These are phyloP conservation scores for Ovis canadensis DNA, from an alignment of 2,113 vertebrate genomes.

Conservation along the genomic window DNA sequence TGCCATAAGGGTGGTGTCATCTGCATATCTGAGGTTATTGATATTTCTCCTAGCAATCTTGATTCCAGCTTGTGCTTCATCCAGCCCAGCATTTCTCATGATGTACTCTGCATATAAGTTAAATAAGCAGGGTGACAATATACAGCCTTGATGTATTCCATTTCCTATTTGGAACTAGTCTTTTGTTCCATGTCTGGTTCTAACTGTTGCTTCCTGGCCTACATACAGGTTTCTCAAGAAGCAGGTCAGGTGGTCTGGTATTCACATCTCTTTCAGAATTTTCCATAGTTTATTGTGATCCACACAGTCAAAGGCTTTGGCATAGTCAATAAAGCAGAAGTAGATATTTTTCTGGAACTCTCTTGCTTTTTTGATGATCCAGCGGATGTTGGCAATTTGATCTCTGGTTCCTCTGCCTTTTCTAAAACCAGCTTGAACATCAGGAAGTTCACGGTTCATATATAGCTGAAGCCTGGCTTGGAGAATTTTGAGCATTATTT, in stretches of 20 bases:
- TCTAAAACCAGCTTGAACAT: background rate
- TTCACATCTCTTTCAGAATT: background rate
- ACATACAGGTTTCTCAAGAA: background rate
- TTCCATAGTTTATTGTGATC: background rate
- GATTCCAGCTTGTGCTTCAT: background rate
- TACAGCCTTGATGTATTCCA: background rate
- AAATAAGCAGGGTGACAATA: background rate
- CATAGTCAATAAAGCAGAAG: background rate
- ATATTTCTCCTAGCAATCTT: background rate
- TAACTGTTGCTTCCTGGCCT: background rate
- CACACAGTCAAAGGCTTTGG: background rate
- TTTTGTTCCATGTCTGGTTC: background rate
- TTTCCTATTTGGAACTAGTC: background rate
- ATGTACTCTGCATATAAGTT: background rate
- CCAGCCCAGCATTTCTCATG: background rate
- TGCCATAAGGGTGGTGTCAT: background rate
- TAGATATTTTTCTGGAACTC: background rate
- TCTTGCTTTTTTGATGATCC: background rate
- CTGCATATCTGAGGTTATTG: background rate
- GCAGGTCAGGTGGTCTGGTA: background rate
- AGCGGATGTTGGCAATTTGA: background rate
- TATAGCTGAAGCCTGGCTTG: background rate
- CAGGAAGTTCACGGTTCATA: rapidly evolving
- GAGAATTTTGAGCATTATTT: background rate
- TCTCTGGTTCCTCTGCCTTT: background rate